Evolutionary conservation across 2,113 vertebrate species (phyloP).

Genomic region (Psilopsiagon aymara): DNA sequence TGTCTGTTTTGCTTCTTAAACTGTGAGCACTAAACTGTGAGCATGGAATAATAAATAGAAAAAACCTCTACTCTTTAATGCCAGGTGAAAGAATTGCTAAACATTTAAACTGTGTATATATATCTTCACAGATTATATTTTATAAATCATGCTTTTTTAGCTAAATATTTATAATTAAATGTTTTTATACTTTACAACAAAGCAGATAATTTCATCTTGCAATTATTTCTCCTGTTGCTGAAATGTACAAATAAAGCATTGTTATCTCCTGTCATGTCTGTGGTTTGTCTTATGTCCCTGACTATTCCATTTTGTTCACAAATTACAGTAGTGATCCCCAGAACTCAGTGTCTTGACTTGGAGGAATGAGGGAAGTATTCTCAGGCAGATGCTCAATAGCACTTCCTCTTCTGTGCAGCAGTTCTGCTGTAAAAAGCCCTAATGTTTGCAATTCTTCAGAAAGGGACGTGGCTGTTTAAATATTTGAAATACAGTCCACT

Average conservation of each 20-base stretch:
- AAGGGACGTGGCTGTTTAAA: neutral
- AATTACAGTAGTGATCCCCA: neutral
- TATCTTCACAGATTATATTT: slow-evolving; percentile 67
- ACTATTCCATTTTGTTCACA: neutral
- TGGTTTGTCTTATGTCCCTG: neutral
- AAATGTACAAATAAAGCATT: slow-evolving; percentile 62
- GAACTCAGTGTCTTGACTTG: fast-evolving
- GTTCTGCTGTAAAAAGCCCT: neutral
- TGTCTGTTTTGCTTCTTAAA: slow-evolving; percentile 35
- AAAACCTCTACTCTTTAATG: slow-evolving; percentile 46
- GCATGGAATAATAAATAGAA: slow-evolving; percentile 49
- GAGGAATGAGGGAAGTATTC: neutral
- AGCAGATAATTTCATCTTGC: slow-evolving; percentile 66
- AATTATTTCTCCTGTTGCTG: slow-evolving; percentile 64
- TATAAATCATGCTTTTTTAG: slow-evolving; percentile 72
- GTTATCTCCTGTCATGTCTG: slow-evolving; percentile 12
- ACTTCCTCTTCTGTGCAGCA: neutral
- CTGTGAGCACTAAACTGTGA: slow-evolving; percentile 65
- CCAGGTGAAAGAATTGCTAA: slow-evolving; percentile 55
- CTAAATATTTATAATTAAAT: slow-evolving; percentile 77
- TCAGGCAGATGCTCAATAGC: neutral
- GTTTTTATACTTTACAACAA: slow-evolving; percentile 74
- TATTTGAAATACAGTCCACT: neutral
- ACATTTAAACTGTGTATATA: slow-evolving; percentile 64
- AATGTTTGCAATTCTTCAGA: neutral